Conservation (phyloP, 2,113 vertebrate genomes). For the Crotalus horridus region DNA sequence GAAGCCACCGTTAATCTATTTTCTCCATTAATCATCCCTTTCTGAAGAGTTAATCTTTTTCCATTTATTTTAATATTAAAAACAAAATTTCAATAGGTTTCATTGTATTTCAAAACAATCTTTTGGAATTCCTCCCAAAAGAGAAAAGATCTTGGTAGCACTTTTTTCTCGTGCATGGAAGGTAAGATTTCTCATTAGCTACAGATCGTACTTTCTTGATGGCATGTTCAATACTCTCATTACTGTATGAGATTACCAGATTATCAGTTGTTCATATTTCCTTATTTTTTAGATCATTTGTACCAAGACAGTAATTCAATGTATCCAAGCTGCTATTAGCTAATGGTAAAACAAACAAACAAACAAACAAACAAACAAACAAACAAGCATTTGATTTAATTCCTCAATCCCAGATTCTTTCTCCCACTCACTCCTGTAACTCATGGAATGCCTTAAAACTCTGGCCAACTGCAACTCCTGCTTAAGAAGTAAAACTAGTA, state of each 20-base stretch:
- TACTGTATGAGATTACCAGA: background rate
- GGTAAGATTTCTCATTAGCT: background rate
- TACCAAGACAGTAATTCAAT: background rate
- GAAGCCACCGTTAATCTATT: background rate
- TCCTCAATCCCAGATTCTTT: background rate
- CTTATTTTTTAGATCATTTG: background rate
- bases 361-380: background rate
- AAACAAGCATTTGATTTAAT: background rate
- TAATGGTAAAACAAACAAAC: background rate
- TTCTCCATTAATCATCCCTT: background rate
- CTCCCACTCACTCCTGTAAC: background rate
- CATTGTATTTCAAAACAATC: background rate
- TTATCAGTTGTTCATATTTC: background rate
- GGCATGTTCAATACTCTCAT: background rate
- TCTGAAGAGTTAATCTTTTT: background rate
- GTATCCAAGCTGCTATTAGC: background rate
- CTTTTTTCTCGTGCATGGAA: background rate
- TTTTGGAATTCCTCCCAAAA: background rate
- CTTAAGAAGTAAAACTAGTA: background rate
- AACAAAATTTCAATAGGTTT: background rate
- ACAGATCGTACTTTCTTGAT: background rate
- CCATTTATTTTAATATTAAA: background rate
- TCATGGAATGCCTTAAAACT: background rate
- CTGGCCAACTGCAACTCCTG: background rate
- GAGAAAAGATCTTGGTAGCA: background rate